A percentile compares a stretch with the other conserved stretches of the same genome.
phyloP scores from a whole-genome alignment of 2,113 vertebrate genomes.

The human (Homo sapiens) region GRCh38 chr14:50947501-50948000 shows the following conservation, averaged over 20 bases:
- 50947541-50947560: not conserved
- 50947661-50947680: not conserved
- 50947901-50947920: not conserved
- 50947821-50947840: not conserved
- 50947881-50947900: not conserved
- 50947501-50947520: not conserved
- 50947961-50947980: not conserved
- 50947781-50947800: not conserved
- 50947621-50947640: not conserved
- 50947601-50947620: not conserved
- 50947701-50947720: not conserved
- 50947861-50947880: not conserved
- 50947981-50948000: not conserved
- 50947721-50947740: not conserved
- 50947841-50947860: not conserved
- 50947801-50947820: not conserved
- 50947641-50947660: not conserved
- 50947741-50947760: not conserved
- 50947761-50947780: too few relatives aligned
- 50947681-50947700: not conserved
- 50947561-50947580: not conserved
- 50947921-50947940: not conserved
- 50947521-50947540: not conserved
- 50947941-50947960: not conserved
- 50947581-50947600: not conserved